Evolutionary conservation across 1,140 invertebrate species (phyloP).

Genomic region (Leptinotarsa undecemlineata): DNA sequence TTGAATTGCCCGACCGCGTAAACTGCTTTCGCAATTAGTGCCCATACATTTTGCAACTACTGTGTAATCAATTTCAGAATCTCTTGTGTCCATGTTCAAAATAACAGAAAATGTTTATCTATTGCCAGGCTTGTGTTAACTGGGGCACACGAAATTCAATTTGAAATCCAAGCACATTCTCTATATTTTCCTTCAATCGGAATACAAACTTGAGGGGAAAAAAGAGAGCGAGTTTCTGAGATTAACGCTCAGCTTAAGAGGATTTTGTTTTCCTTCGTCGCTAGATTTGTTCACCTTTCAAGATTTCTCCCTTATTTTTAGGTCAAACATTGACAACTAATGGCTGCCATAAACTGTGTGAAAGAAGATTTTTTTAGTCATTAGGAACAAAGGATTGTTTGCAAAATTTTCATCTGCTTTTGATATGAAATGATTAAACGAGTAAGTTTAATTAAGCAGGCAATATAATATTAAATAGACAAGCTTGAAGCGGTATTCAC

Average conservation of each 20-base stretch:
- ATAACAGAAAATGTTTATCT: background rate
- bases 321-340: background rate
- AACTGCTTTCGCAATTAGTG: slow-evolving; percentile 14
- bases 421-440: too few relatives aligned
- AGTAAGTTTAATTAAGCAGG: too few relatives aligned
- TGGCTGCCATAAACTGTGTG: too few relatives aligned
- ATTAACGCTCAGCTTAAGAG: background rate
- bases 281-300: background rate
- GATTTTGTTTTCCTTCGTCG: background rate
- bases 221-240: background rate
- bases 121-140: too few relatives aligned
- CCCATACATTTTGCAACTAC: background rate
- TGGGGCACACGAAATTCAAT: background rate
- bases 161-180: background rate
- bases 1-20: slow-evolving; percentile 17
- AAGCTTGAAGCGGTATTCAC: too few relatives aligned
- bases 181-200: background rate
- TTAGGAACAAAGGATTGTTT: too few relatives aligned
- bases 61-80: background rate
- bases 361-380: too few relatives aligned
- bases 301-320: background rate
- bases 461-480: too few relatives aligned
- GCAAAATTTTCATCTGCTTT: too few relatives aligned
- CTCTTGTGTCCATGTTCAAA: background rate
- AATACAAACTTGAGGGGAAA: background rate